Evolutionary conservation across 2,888 invertebrate genomes (phyloP), one percentile per base, ranked within the genome.

Genomic region (Lasiommata megera): DNA sequence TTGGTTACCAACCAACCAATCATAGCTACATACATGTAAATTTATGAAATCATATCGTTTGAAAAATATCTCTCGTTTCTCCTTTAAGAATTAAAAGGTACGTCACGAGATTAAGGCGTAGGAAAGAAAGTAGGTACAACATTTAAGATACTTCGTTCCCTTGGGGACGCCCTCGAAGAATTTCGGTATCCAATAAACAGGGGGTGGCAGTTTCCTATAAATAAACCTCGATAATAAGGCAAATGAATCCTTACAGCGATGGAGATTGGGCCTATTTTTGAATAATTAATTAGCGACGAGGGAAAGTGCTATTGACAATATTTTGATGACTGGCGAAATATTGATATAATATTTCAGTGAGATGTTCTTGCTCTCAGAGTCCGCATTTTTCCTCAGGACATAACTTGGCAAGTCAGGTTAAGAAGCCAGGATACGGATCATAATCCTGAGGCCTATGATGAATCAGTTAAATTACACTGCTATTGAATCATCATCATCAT

Each of bases 241-340:
- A 70, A 67, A 69, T 60, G 48, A 56, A 56, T 54, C 68, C 64
- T 57, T 73, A 69, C 54, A 37, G 14, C 41, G 23, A 8, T 34
- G 9, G 31, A 3, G 1, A 56, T 56, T 65, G 62, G 58, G 70
- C 52, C 59, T 61, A 58, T 62, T 63, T 68, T 67, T 41, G 58
- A 46, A 58, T 47, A 62, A 29, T 28, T 59, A 54, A 61, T 67
- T 56, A 58, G 56, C 18, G 56, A 34, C 6, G 43, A 61, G 70
- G 69, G 72, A 71, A 67, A 67, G 64, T 66, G 65, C 63, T 80
- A 79, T 79, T 80, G 81, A 77, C 76, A 76, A 78, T 71, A 67
- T 79, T 80, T 76, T 81, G 84, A 84, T 82, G 82, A 82, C 79
- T 78, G 67, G 79, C 73, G 70, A 76, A 79, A 80, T 58, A 55